Conservation (phyloP, 1,140 invertebrate species). For the Seison nebaliae region DNA sequence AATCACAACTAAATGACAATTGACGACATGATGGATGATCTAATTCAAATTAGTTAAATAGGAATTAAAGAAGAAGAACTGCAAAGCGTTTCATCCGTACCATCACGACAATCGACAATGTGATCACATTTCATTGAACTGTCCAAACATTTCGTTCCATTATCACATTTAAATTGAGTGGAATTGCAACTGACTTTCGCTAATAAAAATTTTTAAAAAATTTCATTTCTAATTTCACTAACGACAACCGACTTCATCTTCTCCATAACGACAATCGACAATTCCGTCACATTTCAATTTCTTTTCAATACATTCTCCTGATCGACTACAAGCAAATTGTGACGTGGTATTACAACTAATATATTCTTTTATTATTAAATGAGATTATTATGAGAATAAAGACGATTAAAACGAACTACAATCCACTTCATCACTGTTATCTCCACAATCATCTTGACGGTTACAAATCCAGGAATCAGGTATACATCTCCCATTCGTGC, state of each 20-base stretch:
- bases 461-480: constrained; percentile 71
- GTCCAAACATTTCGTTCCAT: constrained; percentile 18
- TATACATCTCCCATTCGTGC: constrained; percentile 65
- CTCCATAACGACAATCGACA: constrained; percentile 14
- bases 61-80: constrained; percentile 18
- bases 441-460: constrained; percentile 61
- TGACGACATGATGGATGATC: constrained; percentile 5
- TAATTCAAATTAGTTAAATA: too few species aligned
- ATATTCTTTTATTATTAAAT: too few species aligned
- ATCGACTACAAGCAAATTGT: constrained; percentile 4
- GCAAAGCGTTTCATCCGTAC: constrained; percentile 23
- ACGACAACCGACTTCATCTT: too few species aligned
- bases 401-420: constrained; percentile 15
- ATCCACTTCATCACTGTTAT: constrained; percentile 19
- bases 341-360: constrained; percentile 2
- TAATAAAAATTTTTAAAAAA: too few species aligned
- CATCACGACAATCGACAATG: constrained; percentile 22
- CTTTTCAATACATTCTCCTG: constrained; percentile 13
- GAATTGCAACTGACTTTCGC: too few species aligned
- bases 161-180: too few species aligned
- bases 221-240: too few species aligned
- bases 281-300: constrained; percentile 15
- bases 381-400: too few species aligned
- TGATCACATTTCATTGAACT: constrained; percentile 19
- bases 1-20: not conserved